Evolutionary conservation across 2,113 vertebrate species (phyloP), one percentile per base, ranked within the genome.

Genomic region (Campylorhamphus procurvoides): DNA sequence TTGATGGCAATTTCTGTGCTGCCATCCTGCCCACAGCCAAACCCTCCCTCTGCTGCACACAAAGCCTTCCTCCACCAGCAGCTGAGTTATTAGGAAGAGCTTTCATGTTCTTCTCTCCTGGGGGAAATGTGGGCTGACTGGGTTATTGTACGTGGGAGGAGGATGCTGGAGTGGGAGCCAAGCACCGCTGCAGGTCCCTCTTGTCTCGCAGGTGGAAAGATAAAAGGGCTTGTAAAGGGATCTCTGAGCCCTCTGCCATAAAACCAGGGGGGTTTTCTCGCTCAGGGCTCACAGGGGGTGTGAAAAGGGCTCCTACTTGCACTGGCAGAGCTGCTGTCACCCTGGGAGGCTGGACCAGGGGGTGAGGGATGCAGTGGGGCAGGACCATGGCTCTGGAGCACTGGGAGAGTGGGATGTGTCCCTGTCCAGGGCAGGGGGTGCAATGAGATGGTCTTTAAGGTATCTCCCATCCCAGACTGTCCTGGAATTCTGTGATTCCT

Each of bases 321-420:
- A 28, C 0, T 33, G 18, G 7, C 27, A 47, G 59, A 29, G 28
- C 24, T 28, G 79, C 5, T 77, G 9, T 77, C 2, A 17, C 60
- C 20, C 24, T 1, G 0, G 2, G 3, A 9, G 22, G 42, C 1
- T 46, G 35, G 35, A 6, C 3, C 1, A 7, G 67, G 60, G 19
- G 12, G 14, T 2, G 5, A 55, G 33, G 56, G n/a, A 12, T 52
- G 64, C 42, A 24, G 24, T 0, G 0, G 23, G 52, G 14, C 20
- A 46, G 39, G 35, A 46, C 28, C 31, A 2, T 28, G 9, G 31
- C 7, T 79, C 53, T 44, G 68, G 20, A 16, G 2, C 27, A 6
- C 4, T n/a, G 87, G 10, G 3, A 11, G 5, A 4, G 39, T 42
- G 60, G 46, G n/a, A 68, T 10, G 10, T 23, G 69, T 12, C 19